Base-by-base conservation (phyloP, 2,113 vertebrate species). In the Stegastes partitus region DNA sequence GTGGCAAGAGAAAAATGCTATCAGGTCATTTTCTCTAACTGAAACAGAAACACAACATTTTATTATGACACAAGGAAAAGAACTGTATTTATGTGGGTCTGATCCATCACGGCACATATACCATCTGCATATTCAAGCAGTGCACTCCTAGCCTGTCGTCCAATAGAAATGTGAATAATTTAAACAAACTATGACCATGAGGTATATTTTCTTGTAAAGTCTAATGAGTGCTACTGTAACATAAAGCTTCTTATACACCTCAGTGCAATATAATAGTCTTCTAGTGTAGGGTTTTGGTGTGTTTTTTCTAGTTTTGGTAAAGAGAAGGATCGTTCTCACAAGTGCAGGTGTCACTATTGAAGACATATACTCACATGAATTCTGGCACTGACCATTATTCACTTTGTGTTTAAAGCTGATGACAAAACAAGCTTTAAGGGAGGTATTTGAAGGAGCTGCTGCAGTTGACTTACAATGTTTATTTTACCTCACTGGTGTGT, bases 401-500 rank as follows among this genome's bases (percentile, higher is more conserved):
- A 50, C 21, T 68, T 19, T 56, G 3, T 58, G 9, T 54, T 61
- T 65, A 68, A 77, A 59, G 22, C 28, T 57, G 45, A 63, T 2
- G 45, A 7, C 39, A 54, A 11, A 45, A 21, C 1, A 2, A 55
- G 39, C 15, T 25, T 47, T 67, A 23, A 75, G 63, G 1, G 23
- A 61, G 11, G 22, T 72, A 28, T 64, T 73, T 45, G 0, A 57
- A 49, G 18, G 42, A 58, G 65, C 69, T 56, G 53, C 26, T 74
- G 19, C 22, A 61, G 34, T 37, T 78, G 6, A 50, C 28, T 4
- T n/a, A 22, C 5, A 77, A 58, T 42, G 58, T 79, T 65, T 74
- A 66, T 77, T 76, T 81, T 44, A 74, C 25, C 47, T 67, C 21
- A 12, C 34, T 56, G 11, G 14, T 82, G 68, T 74, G 70, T 75